Percentiles rank a stretch among this genome's conserved stretches.
phyloP scores from a whole-genome alignment of 1,140 invertebrate species.

The Euwallacea fornicatus region DNA sequence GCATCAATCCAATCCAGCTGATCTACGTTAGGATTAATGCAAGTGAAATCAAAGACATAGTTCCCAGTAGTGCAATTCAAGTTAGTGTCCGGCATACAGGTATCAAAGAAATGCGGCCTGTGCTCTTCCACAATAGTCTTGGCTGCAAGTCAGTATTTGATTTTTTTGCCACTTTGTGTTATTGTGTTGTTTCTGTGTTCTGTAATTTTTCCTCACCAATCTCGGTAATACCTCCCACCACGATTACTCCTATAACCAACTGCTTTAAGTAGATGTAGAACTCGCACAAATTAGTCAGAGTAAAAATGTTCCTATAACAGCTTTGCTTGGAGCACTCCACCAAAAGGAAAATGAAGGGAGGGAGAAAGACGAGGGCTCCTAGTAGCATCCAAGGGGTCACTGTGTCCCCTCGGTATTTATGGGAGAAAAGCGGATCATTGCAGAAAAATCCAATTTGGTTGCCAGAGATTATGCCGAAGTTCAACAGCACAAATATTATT shows the following conservation, averaged over 20 bases:
- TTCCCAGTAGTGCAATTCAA: conserved; percentile 61
- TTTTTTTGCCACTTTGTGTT: too few relatives aligned
- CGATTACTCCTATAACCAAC: conserved; percentile 38
- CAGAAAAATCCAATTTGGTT: conserved; percentile 62
- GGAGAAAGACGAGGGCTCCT: conserved; percentile 49
- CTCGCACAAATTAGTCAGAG: not conserved
- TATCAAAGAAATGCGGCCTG: conserved; percentile 71
- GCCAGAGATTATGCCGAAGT: conserved; percentile 56
- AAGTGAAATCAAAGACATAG: conserved; percentile 64
- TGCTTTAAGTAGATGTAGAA: conserved; percentile 41
- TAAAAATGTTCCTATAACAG: conserved; percentile 3
- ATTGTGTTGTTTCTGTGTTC: too few relatives aligned
- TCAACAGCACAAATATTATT: conserved; percentile 46
- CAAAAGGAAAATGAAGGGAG: not conserved
- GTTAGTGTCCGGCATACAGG: conserved; percentile 65
- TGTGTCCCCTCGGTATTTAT: conserved; percentile 63
- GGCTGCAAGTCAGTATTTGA: conserved; percentile 38
- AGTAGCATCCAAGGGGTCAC: conserved; percentile 55
- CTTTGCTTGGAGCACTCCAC: conserved; percentile 14
- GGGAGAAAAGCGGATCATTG: conserved; percentile 63
- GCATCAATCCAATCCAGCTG: conserved; percentile 63
- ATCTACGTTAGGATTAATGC: conserved; percentile 60
- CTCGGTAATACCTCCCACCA: conserved; percentile 52
- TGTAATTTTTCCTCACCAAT: conserved; percentile 45
- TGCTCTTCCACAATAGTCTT: conserved; percentile 69